Evolutionary conservation across 2,797 vertebrate genomes (phyloP).

Genomic region (Tangara arthus): DNA sequence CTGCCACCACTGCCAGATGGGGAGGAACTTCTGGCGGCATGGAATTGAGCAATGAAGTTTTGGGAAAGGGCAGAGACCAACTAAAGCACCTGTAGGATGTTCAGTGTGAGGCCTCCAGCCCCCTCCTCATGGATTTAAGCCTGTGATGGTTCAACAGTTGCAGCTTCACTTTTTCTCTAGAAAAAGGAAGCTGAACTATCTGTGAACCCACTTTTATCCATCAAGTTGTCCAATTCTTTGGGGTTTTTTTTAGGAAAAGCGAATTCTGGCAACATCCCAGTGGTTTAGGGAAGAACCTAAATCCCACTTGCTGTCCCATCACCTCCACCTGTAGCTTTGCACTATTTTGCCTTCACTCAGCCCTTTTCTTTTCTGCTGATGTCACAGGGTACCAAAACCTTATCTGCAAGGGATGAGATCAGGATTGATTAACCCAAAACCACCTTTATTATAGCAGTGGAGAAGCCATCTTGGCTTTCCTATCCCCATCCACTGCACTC

Average conservation of each 20-base stretch:
- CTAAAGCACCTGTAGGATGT: neutral
- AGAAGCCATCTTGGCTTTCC: neutral
- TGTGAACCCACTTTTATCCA: neutral
- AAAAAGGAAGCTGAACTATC: neutral
- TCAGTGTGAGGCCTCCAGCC: neutral
- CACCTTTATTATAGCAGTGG: neutral
- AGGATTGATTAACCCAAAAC: neutral
- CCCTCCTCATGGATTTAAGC: neutral
- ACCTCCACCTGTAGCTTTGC: neutral
- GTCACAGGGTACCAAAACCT: neutral
- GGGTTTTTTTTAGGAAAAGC: neutral
- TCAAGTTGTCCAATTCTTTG: neutral
- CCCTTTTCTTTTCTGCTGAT: neutral
- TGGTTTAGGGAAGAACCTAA: neutral
- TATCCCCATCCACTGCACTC: neutral
- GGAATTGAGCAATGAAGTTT: neutral
- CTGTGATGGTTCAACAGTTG: neutral
- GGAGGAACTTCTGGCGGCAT: neutral
- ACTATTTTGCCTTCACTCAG: neutral
- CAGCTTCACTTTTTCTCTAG: neutral
- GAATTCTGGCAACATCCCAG: neutral
- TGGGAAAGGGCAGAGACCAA: neutral
- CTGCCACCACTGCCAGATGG: accelerated
- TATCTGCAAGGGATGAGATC: neutral
- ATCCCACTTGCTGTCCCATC: neutral